These are phyloP conservation scores for Dynastes tityus DNA, from an alignment of 2,888 invertebrate species.

Conservation along the genomic window DNA sequence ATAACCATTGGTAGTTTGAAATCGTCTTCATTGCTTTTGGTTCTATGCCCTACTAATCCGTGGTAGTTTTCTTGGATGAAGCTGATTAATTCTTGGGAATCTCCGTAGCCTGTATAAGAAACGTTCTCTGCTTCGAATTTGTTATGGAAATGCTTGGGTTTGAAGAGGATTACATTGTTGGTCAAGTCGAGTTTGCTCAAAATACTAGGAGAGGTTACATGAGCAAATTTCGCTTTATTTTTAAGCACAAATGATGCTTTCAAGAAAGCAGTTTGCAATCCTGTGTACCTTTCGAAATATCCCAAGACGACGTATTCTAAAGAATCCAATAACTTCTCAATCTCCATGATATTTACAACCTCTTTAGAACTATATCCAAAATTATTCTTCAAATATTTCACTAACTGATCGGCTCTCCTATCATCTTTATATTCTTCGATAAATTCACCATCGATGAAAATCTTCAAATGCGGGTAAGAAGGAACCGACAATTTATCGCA, in stretches of 20 bases:
- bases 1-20: slow-evolving; percentile 89
- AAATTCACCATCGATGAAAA: slow-evolving; percentile 86
- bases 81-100: slow-evolving; percentile 77
- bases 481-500: slow-evolving; percentile 89
- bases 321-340: slow-evolving; percentile 77
- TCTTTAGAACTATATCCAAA: slow-evolving; percentile 94
- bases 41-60: slow-evolving; percentile 90
- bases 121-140: slow-evolving; percentile 88
- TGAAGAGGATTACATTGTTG: slow-evolving; percentile 42
- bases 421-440: slow-evolving; percentile 92
- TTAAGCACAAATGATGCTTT: slow-evolving; percentile 89
- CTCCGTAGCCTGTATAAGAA: slow-evolving; percentile 80
- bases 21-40: slow-evolving; percentile 83
- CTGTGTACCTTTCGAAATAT: slow-evolving; percentile 81
- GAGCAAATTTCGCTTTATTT: slow-evolving; percentile 88
- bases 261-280: slow-evolving; percentile 84
- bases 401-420: slow-evolving; percentile 83
- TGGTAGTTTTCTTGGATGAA: slow-evolving; percentile 87
- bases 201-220: slow-evolving; percentile 73
- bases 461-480: slow-evolving; percentile 95
- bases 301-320: slow-evolving; percentile 85
- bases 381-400: slow-evolving; percentile 85
- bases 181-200: slow-evolving; percentile 17
- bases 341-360: slow-evolving; percentile 77
- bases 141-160: slow-evolving; percentile 76